Evolutionary conservation across 2,797 vertebrate species (phyloP).

Genomic region (Sebastes minor): DNA sequence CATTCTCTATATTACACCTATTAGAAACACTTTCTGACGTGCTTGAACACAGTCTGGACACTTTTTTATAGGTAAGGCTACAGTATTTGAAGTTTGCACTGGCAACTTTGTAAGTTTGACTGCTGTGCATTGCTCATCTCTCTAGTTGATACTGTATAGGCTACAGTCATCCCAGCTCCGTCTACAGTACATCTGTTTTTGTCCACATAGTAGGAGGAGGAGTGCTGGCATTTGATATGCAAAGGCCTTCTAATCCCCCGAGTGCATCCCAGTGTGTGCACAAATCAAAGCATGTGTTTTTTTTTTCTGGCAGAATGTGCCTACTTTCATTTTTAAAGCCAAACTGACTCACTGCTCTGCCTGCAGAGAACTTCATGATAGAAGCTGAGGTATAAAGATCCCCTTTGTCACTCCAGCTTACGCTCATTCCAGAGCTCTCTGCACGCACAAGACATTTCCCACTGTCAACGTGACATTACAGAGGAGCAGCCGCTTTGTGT

Average conservation of each 20-base stretch:
- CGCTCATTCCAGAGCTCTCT: conserved; percentile 15
- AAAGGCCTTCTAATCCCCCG: conserved; percentile 63
- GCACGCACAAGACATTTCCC: conserved; percentile 20
- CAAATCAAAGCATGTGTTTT: conserved; percentile 43
- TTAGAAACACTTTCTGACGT: conserved; percentile 5
- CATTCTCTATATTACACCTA: conserved; percentile 16
- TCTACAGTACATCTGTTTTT: conserved; percentile 59
- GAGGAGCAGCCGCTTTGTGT: conserved; percentile 37
- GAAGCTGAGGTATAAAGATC: conserved; percentile 45
- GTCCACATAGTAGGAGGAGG: conserved; percentile 66
- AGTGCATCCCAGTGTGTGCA: conserved; percentile 41
- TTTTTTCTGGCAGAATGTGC: conserved; percentile 39
- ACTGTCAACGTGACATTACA: conserved; percentile 37
- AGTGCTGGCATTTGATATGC: conserved; percentile 72
- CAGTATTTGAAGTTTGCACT: neutral
- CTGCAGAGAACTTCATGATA: conserved; percentile 49
- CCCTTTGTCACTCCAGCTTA: conserved; percentile 47
- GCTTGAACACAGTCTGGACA: conserved; percentile 1
- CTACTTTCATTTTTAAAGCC: conserved; percentile 55
- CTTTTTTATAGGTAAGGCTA: neutral
- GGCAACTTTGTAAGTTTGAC: conserved; percentile 17
- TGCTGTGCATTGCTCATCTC: conserved; percentile 43
- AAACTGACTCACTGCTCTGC: conserved; percentile 60
- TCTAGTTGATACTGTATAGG: conserved; percentile 30
- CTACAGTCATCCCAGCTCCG: conserved; percentile 31